Percentiles rank a stretch among this genome's conserved stretches.
phyloP scores from a whole-genome alignment of 1,140 invertebrate species.

The Heterodera schachtii region DNA sequence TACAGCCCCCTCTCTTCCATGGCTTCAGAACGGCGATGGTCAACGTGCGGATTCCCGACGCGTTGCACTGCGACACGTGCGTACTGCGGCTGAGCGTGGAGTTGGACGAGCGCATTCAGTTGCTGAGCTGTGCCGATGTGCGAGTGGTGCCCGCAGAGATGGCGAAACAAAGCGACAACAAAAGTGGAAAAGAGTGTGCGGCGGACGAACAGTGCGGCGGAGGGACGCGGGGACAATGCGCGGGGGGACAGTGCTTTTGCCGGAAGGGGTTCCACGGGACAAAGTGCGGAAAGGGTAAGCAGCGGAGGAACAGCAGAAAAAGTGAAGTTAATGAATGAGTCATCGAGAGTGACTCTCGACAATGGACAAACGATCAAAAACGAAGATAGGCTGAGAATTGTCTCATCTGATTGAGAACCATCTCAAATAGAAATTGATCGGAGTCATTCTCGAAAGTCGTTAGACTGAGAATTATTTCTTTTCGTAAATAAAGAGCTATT shows the following conservation, averaged over 20 bases:
- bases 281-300: conserved; percentile 36
- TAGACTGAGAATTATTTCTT: too few relatives aligned
- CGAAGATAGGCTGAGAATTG: too few relatives aligned
- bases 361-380: too few relatives aligned
- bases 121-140: conserved; percentile 51
- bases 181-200: conserved; percentile 29
- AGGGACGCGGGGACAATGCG: conserved; percentile 28
- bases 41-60: conserved; percentile 35
- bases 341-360: too few relatives aligned
- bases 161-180: background rate
- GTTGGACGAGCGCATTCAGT: conserved; percentile 41
- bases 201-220: conserved; percentile 32
- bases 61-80: conserved; percentile 48
- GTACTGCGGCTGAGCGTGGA: conserved; percentile 50
- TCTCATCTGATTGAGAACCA: too few relatives aligned
- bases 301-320: conserved; percentile 31
- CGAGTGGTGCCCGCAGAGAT: conserved; percentile 27
- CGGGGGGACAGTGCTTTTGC: conserved; percentile 22
- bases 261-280: conserved; percentile 14
- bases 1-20: too few relatives aligned
- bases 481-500: too few relatives aligned
- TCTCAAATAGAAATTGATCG: too few relatives aligned
- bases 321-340: background rate
- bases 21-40: conserved; percentile 16
- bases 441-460: too few relatives aligned